Evolutionary conservation across 2,888 invertebrate genomes (phyloP).

Genomic region (Polyploca ridens): DNA sequence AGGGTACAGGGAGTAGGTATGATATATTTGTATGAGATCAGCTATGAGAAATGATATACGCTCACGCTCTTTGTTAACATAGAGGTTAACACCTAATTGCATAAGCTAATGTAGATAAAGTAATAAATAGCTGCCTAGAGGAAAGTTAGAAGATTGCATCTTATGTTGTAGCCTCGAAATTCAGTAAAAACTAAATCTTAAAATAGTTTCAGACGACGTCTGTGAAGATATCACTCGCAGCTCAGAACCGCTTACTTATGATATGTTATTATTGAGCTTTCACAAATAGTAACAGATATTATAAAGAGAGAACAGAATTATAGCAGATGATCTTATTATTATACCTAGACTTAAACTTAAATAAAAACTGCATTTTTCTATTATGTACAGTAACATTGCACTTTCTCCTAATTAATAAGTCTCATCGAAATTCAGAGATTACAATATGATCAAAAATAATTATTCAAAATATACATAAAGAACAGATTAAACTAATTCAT

Average conservation of each 20-base stretch:
- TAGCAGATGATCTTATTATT: constrained; percentile 31
- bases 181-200: constrained; percentile 38
- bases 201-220: constrained; percentile 43
- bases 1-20: constrained; percentile 16
- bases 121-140: constrained; percentile 21
- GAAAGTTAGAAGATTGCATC: constrained; percentile 39
- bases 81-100: constrained; percentile 2
- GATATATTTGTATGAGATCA: constrained; percentile 38
- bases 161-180: constrained; percentile 47
- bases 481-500: constrained; percentile 37
- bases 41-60: constrained; percentile 21
- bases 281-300: constrained; percentile 72
- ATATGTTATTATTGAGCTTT: constrained; percentile 80
- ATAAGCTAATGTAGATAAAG: constrained; percentile 22
- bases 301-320: constrained; percentile 43
- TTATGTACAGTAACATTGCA: constrained; percentile 72
- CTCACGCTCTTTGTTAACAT: not conserved
- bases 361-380: constrained; percentile 61
- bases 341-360: constrained; percentile 45
- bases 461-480: constrained; percentile 60
- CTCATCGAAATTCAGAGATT: constrained; percentile 40
- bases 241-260: constrained; percentile 48
- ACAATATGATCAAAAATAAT: constrained; percentile 27
- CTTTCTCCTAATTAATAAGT: constrained; percentile 50
- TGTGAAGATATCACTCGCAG: constrained; percentile 53